Base-by-base conservation (phyloP, 2,113 vertebrate genomes). In the Oncorhynchus gorbuscha region DNA sequence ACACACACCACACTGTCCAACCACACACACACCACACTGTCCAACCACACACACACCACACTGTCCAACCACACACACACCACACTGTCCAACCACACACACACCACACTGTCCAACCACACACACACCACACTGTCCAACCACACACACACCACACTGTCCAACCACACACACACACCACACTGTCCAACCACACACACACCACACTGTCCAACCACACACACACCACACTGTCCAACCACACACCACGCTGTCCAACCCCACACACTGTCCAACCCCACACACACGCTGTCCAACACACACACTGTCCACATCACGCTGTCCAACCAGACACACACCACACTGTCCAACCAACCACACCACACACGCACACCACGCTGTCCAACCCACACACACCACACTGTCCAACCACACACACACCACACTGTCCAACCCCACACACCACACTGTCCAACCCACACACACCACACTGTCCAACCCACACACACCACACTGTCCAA, bases 161-260 rank as follows among this genome's bases (percentile, higher is more conserved):
- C 32, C 32, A 32, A 49, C 68, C 71, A 71, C 64, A 28, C 71
- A 71, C 61, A 28, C 26, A 65, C 73, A 48, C 32, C 32, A 6
- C 4, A 32, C 32, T 32, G 32, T 32, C 32, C 32, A 32, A 32
- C 32, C 32, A 5, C 28, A 64, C 72, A 64, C 72, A 5, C n/a
- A 32, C 30, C 28, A 65, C 45, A 69, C 28, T 32, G 5, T 32
- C 32, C 32, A 70, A 32, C 32, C 24, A 24, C 58, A 8, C 11
- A 78, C 22, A 65, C 73, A 48, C 30, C 28, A 30, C 28, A 3
- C 28, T 30, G 28, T 30, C 28, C 28, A 30, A 30, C 28, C 28
- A 3, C 26, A 73, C 72, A 32, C n/a, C 30, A 71, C 32, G 62
- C 28, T 32, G 32, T 32, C 5, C 32, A 70, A 32, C 30, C 58